Evolutionary conservation across 2,113 vertebrate species (phyloP), one percentile per base, ranked within the genome.

Genomic region (Sturnira hondurensis): DNA sequence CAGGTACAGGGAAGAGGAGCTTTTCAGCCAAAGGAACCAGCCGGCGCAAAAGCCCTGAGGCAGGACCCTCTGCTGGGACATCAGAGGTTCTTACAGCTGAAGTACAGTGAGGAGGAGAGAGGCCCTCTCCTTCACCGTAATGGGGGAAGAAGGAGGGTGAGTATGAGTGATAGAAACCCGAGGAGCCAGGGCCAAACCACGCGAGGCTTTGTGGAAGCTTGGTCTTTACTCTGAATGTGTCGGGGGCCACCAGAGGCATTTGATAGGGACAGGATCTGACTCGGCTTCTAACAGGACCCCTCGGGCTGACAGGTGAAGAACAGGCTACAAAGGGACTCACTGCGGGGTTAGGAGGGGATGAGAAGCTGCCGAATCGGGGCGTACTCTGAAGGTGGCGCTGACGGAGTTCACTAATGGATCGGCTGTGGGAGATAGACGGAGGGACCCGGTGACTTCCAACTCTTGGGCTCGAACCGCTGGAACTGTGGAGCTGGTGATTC

Each of bases 391-490:
- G 61, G 24, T 1, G 0, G 71, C n/a, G 26, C 77, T 31, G 24
- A 0, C 15, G 12, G 50, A 3, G 20, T 56, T 50, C 2, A 16
- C 43, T 26, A 20, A 11, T 15, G 45, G 70, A 2, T 9, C 17
- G 5, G 4, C 1, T 17, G 5, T 13, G 33, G 45, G 50, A 9
- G 17, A 1, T 28, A 28, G 17, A 1, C n/a, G 16, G 31, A 36
- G 67, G 38, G 41, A 43, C 7, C 0, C 4, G 41, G 4, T n/a
- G 65, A 17, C 36, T 43, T 26, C 80, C 11, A 56, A 43, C 54
- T 43, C 17, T 58, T 1, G 7, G 63, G 43, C 43, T 47, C 9
- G 52, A 61, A 31, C 17, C 1, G 7, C 16, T 2, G 7, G 50
- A 56, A 67, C 33, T 26, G 15, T 65, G 43, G 68, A 70, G 80